A percentile compares a stretch with the other conserved stretches of the same genome.
Conservation (phyloP, 2,888 invertebrate genomes). For the Cerceris ruficornis region DNA sequence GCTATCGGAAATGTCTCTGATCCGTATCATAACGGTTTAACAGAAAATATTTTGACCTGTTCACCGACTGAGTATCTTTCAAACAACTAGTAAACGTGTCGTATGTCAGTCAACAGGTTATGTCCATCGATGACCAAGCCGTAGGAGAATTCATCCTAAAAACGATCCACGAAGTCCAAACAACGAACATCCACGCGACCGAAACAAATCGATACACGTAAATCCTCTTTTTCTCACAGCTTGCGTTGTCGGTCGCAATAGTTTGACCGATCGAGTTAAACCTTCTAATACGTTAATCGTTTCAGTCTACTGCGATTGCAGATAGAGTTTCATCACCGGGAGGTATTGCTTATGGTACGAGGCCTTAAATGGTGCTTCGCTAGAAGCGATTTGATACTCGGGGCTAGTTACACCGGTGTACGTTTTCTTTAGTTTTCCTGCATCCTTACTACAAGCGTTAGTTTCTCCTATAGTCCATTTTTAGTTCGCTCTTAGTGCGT, state of each 20-base stretch:
- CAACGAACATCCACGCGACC: neutral
- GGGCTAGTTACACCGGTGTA: conserved; percentile 58
- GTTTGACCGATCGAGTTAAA: conserved; percentile 52
- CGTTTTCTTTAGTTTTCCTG: conserved; percentile 65
- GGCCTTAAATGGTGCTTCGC: conserved; percentile 67
- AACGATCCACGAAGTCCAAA: too few relatives aligned
- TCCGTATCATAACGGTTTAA: too few relatives aligned
- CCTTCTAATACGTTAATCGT: conserved; percentile 66
- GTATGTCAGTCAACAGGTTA: too few relatives aligned
- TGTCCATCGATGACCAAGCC: too few relatives aligned
- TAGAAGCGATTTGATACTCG: conserved; percentile 65
- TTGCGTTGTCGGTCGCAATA: conserved; percentile 20
- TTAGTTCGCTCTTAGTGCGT: conserved; percentile 42
- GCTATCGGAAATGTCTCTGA: too few relatives aligned
- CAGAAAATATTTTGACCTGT: too few relatives aligned
- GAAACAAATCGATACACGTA: conserved; percentile 14
- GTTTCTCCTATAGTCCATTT: conserved; percentile 61
- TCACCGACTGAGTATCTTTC: too few relatives aligned
- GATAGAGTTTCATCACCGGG: conserved; percentile 65
- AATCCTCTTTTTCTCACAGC: conserved; percentile 26
- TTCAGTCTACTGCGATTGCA: conserved; percentile 60
- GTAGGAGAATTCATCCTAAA: too few relatives aligned
- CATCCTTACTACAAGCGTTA: conserved; percentile 52
- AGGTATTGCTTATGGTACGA: conserved; percentile 65
- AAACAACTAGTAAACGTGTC: too few relatives aligned